Base-by-base conservation (phyloP, 92 coral and sea anemone genomes). In the Porites rus region DNA sequence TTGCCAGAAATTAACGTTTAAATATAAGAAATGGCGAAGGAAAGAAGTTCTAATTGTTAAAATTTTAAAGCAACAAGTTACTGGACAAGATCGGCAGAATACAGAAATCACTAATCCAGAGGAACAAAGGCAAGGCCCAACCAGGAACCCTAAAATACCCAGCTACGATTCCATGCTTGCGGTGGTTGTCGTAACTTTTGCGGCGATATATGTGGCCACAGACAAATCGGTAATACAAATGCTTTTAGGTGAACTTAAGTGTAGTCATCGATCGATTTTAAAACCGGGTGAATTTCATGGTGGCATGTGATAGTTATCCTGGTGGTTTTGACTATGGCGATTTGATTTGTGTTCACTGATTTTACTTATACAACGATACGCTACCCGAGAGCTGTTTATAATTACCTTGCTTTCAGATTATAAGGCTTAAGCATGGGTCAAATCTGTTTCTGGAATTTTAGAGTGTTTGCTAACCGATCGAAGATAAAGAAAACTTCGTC, bases 141-240 rank as follows among this genome's bases (percentile, higher is more conserved):
- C 56, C 79, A 50, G 18, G 63, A 54, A 50, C 74, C 74, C 51
- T 74, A 1, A 16, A 60, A 74, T 50, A 63, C 31, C 52, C 46
- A 65, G 72, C 79, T 24, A 46, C 11, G 70, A 83, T 83, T 74
- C 87, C 53, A 83, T 83, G 87, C 74, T 74, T 11, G 73, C 80
- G 63, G 80, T 74, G 62, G 65, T 73, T 51, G 80, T 67, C 63
- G 80, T 51, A 17, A 51, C 18, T 74, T 83, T 83, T 65, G 79
- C 51, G 87, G 21, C 87, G 64, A n/a, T 82, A 61, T 61, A 62
- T 52, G 38, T 64, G 80, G 73, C 64, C 19, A 83, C 65, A 51
- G 64, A 83, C 52, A 83, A 64, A 83, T 73, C 87, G 87, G 87
- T 83, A 83, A 83, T 51, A 25, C 62, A 38, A 77, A 61, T 14